phyloP scores from a whole-genome alignment of 2,888 invertebrate species.

The Lasioglossum pauxillum region DNA sequence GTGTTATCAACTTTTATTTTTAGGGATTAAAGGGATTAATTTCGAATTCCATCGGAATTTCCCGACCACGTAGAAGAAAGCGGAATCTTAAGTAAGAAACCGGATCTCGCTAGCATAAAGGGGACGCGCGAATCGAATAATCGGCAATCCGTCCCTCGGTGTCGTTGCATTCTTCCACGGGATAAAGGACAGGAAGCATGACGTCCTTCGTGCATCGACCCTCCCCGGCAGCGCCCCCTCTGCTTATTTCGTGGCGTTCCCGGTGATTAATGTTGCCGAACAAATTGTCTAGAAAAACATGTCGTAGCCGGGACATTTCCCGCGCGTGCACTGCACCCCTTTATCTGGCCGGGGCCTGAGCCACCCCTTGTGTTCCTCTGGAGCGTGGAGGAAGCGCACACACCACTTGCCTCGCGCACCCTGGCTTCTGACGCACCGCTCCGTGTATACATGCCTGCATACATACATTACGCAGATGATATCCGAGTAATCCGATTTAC shows the following conservation, averaged over 20 bases:
- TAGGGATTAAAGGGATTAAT: not conserved
- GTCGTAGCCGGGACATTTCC: slow-evolving; percentile 81
- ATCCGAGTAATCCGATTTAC: slow-evolving; percentile 84
- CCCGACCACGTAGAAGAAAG: not conserved
- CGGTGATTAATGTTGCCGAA: slow-evolving; percentile 85
- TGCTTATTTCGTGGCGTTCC: slow-evolving; percentile 70
- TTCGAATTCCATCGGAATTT: not conserved
- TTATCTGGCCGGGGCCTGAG: slow-evolving; percentile 79
- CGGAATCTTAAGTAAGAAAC: not conserved
- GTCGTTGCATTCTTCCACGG: slow-evolving; percentile 40
- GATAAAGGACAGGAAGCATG: slow-evolving; percentile 60
- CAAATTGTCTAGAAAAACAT: slow-evolving; percentile 86
- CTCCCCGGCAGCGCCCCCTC: slow-evolving; percentile 41
- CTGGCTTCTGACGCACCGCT: slow-evolving; percentile 55
- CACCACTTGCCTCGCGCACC: slow-evolving; percentile 58
- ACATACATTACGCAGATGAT: slow-evolving; percentile 84
- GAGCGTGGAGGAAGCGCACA: slow-evolving; percentile 73
- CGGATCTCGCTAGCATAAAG: not conserved
- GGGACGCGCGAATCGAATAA: slow-evolving; percentile 50
- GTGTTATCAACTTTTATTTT: too few species aligned
- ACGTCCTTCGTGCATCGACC: slow-evolving; percentile 55
- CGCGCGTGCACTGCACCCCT: slow-evolving; percentile 81
- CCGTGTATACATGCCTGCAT: slow-evolving; percentile 73
- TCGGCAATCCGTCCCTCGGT: slow-evolving; percentile 49
- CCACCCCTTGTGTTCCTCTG: slow-evolving; percentile 79